Evolutionary conservation across 2,888 invertebrate genomes (phyloP).

Genomic region (Empis livida): DNA sequence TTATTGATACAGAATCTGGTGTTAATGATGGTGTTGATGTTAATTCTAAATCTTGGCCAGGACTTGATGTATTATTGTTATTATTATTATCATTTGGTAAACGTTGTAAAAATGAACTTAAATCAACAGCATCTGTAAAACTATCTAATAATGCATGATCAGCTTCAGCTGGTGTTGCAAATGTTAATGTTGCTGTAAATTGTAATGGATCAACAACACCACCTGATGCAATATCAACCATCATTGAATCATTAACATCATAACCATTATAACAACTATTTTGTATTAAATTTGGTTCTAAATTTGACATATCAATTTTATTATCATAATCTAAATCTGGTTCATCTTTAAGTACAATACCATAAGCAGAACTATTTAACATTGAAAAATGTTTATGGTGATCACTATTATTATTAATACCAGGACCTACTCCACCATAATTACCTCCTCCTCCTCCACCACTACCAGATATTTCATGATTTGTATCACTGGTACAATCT

Average conservation of each 20-base stretch:
- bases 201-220: constrained; percentile 62
- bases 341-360: constrained; percentile 66
- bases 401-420: constrained; percentile 25
- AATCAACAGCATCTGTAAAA: constrained; percentile 62
- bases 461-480: constrained; percentile 38
- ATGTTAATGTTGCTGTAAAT: constrained; percentile 68
- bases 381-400: constrained; percentile 44
- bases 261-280: constrained; percentile 44
- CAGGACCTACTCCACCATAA: constrained; percentile 14
- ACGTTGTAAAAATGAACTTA: constrained; percentile 61
- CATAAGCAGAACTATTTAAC: constrained; percentile 68
- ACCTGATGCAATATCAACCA: constrained; percentile 57
- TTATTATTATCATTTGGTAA: constrained; percentile 44
- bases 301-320: constrained; percentile 47
- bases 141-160: constrained; percentile 66
- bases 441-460: constrained; percentile 16
- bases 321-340: constrained; percentile 65
- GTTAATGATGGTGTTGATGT: constrained; percentile 60
- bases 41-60: constrained; percentile 49
- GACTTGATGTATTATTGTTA: constrained; percentile 42
- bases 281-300: constrained; percentile 42
- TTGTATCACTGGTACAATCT: constrained; percentile 42
- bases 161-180: constrained; percentile 53
- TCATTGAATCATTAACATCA: constrained; percentile 60
- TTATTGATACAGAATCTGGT: constrained; percentile 46